phyloP scores from a whole-genome alignment of 2,113 vertebrate species.

The Forbesichthys papilliferus region DNA sequence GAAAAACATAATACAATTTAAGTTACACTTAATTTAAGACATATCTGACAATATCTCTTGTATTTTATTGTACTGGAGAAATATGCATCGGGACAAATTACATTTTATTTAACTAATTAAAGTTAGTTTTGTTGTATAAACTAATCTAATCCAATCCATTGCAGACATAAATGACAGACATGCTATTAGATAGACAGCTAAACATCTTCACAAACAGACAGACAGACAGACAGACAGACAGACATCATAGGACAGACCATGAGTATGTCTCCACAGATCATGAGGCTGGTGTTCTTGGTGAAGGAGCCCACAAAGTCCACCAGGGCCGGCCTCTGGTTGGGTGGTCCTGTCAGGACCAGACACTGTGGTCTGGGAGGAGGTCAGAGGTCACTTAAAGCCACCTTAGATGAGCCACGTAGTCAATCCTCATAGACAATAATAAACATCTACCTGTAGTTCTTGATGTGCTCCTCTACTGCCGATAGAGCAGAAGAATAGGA shows the following conservation, averaged over 20 bases:
- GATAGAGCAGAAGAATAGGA: conserved; percentile 72
- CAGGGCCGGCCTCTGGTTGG: conserved; percentile 59
- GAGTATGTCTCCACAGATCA: conserved; percentile 70
- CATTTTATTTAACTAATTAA: no score
- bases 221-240: no score
- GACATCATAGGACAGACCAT: conserved; percentile 43
- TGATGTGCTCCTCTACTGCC: conserved; percentile 76
- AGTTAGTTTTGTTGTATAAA: no score
- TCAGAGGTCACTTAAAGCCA: no score
- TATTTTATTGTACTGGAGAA: no score
- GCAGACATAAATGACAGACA: neutral
- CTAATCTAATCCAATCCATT: no score
- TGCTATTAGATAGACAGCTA: no score
- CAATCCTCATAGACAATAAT: neutral
- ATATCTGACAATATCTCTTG: no score
- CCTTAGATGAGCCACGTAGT: neutral
- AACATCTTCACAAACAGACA: no score
- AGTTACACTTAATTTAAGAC: no score
- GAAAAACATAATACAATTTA: no score
- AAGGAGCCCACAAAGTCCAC: conserved; percentile 69
- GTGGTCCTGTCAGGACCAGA: conserved; percentile 54
- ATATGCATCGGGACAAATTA: no score
- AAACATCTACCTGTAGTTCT: conserved; percentile 75
- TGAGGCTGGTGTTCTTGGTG: conserved; percentile 70
- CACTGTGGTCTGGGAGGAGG: conserved; percentile 22